phyloP scores from a whole-genome alignment of 2,888 invertebrate genomes.

The Cacoxenus indagator region DNA sequence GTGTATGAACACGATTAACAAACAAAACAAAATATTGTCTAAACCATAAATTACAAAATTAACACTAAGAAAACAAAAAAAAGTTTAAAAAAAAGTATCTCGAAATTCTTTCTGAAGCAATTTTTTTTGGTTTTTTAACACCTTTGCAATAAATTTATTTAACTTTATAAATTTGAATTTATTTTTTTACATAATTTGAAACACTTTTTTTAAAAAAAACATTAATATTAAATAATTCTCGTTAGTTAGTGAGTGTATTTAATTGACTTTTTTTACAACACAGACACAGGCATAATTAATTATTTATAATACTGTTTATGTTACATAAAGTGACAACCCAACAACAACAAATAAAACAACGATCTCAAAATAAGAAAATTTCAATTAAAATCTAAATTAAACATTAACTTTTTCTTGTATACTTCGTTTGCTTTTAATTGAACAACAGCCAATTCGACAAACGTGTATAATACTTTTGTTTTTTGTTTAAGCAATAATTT shows the following conservation, averaged over 20 bases:
- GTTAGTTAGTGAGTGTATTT: conserved; percentile 22
- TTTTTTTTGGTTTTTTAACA: no score
- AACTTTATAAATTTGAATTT: not conserved
- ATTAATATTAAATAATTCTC: no score
- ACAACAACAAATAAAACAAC: conserved; percentile 26
- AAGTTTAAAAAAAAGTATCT: not conserved
- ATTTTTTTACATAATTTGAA: not conserved
- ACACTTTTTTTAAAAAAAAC: conserved; percentile 15
- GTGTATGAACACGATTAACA: conserved; percentile 22
- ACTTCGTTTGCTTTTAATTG: conserved; percentile 27
- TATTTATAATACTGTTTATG: conserved; percentile 28
- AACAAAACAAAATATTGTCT: conserved; percentile 38
- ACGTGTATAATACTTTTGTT: conserved; percentile 37
- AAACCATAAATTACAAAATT: no score
- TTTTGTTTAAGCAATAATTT: conserved; percentile 18
- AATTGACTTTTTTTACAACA: conserved; percentile 14
- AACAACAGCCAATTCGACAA: conserved; percentile 38
- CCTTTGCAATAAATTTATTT: no score
- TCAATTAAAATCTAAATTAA: conserved; percentile 32
- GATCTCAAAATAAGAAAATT: conserved; percentile 24
- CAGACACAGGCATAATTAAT: conserved; percentile 4
- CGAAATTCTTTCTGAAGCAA: not conserved
- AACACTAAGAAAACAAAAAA: conserved; percentile 1
- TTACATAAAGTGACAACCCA: conserved; percentile 25
- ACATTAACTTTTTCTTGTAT: conserved; percentile 36